These are phyloP conservation scores for Trichogramma evanescens DNA, from an alignment of 2,888 invertebrate species.

Conservation along the genomic window DNA sequence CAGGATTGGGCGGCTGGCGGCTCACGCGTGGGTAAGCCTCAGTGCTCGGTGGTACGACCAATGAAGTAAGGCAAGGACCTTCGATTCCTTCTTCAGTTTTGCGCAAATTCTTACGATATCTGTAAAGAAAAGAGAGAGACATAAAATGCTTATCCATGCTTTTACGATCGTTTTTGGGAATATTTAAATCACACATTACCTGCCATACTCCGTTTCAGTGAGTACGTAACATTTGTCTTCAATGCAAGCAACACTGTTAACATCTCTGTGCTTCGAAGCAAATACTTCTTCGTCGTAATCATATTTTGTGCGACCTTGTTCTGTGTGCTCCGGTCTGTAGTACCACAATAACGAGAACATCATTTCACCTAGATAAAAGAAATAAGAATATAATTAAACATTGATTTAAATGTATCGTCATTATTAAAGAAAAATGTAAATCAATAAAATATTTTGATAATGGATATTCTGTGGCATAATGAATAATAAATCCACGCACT, in stretches of 20 bases:
- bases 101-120: constrained; percentile 77
- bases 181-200: constrained; percentile 53
- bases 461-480: not conserved
- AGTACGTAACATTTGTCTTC: constrained; percentile 96
- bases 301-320: constrained; percentile 71
- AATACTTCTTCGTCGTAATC: constrained; percentile 90
- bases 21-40: constrained; percentile 52
- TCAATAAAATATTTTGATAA: not conserved
- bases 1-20: constrained; percentile 61
- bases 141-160: not conserved
- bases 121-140: constrained; percentile 40
- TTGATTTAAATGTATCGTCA: not conserved
- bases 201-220: constrained; percentile 93
- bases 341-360: constrained; percentile 97
- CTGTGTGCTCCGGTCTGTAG: constrained; percentile 95
- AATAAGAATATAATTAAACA: constrained; percentile 11
- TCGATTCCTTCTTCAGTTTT: constrained; percentile 71
- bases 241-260: constrained; percentile 93
- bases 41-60: constrained; percentile 61
- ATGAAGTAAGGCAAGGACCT: constrained; percentile 56
- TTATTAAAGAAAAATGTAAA: not conserved
- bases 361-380: constrained; percentile 72
- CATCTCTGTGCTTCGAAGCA: constrained; percentile 91
- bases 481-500: not conserved
- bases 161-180: not conserved